Evolutionary conservation across 2,113 vertebrate genomes (phyloP).

Genomic region (Atractosteus spatula): DNA sequence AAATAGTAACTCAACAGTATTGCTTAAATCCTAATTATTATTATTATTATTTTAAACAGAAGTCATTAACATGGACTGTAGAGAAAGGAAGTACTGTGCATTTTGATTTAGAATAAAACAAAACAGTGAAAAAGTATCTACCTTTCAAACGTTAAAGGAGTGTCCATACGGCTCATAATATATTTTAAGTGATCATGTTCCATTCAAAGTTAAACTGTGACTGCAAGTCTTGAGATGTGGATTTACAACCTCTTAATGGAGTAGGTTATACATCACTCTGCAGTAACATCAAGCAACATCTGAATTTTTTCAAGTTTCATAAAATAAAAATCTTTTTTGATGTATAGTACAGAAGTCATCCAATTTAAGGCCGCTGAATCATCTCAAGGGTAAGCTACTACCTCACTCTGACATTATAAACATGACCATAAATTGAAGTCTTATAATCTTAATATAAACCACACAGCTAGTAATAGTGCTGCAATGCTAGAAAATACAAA

Average conservation of each 20-base stretch:
- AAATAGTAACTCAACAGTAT: too few species aligned
- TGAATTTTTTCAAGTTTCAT: conserved; percentile 12
- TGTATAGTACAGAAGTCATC: conserved; percentile 13
- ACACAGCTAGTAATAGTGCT: not conserved
- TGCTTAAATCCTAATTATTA: too few species aligned
- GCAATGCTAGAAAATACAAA: conserved; percentile 29
- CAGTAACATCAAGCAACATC: conserved; percentile 15
- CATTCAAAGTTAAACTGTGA: not conserved
- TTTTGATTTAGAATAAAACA: too few species aligned
- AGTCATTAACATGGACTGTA: too few species aligned
- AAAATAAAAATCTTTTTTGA: conserved; percentile 28
- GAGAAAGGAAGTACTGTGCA: too few species aligned
- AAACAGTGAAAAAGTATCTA: too few species aligned
- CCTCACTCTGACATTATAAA: conserved; percentile 26
- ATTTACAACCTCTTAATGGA: conserved; percentile 5
- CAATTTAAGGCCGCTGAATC: conserved; percentile 26
- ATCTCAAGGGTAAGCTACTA: conserved; percentile 23
- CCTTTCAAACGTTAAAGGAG: too few species aligned
- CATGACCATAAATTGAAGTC: not conserved
- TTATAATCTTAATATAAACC: not conserved
- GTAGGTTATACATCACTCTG: conserved; percentile 8
- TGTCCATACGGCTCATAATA: too few species aligned
- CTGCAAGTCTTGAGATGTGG: not conserved
- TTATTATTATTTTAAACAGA: too few species aligned
- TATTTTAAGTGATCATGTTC: not conserved